phyloP scores from a whole-genome alignment of 1,140 invertebrate species.

The Conus betulinus region DNA sequence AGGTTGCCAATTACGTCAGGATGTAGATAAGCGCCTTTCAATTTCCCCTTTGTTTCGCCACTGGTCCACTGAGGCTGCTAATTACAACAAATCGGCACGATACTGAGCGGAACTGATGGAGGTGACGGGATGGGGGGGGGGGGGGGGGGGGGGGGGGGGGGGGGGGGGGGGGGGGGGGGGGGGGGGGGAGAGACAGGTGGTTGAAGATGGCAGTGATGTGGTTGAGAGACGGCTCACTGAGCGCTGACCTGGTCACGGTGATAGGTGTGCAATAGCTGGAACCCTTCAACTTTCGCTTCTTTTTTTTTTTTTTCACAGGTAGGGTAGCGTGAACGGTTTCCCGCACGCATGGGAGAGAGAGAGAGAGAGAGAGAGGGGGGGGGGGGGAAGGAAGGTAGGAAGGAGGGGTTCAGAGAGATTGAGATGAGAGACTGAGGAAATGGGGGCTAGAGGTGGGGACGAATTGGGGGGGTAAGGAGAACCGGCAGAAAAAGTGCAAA shows the following conservation, averaged over 20 bases:
- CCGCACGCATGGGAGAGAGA: background rate
- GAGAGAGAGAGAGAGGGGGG: background rate
- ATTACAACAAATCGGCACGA: no score
- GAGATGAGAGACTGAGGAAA: background rate
- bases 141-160: background rate
- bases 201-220: background rate
- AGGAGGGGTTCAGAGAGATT: background rate
- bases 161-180: background rate
- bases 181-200: background rate
- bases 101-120: background rate
- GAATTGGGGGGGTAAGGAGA: background rate
- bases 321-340: no score
- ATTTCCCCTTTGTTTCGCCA: no score
- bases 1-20: no score
- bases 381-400: background rate
- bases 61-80: no score
- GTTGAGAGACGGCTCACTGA: background rate
- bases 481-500: background rate
- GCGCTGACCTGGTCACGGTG: no score
- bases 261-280: no score
- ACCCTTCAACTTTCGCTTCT: no score
- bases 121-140: background rate
- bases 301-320: no score
- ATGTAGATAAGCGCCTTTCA: no score
- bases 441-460: background rate